Percentiles rank a stretch among this genome's conserved stretches.
These are phyloP conservation scores for Drosophila nigricruria DNA, from an alignment of 2,888 invertebrate genomes.

Conservation along the genomic window DNA sequence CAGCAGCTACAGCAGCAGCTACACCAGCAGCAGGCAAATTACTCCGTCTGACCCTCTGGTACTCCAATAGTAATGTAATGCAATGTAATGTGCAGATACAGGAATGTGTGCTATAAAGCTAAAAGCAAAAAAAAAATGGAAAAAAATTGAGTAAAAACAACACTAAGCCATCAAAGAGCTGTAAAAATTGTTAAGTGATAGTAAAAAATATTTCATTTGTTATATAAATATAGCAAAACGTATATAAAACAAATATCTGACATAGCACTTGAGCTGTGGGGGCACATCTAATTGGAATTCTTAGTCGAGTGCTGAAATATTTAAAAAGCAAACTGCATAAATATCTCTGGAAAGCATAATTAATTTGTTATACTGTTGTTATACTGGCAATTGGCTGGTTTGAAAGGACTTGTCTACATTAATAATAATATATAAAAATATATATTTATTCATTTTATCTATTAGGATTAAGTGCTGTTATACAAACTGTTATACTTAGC, in stretches of 20 bases:
- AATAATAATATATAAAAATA: background rate
- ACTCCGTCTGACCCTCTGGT: constrained; percentile 20
- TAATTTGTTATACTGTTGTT: constrained; percentile 3
- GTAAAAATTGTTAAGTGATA: constrained; percentile 7
- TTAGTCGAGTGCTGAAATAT: background rate
- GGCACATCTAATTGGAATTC: constrained; percentile 6
- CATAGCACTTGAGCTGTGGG: background rate
- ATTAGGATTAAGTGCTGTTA: background rate
- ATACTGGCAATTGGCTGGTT: background rate
- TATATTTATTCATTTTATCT: background rate
- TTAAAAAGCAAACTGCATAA: background rate
- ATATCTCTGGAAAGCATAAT: background rate
- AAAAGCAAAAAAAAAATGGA: background rate
- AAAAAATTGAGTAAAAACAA: constrained; percentile 5
- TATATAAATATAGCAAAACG: background rate
- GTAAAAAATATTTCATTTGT: constrained; percentile 12
- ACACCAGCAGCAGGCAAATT: constrained; percentile 29
- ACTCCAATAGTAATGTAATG: constrained; percentile 31
- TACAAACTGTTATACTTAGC: background rate
- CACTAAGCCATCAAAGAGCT: constrained; percentile 8
- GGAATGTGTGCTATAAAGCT: constrained; percentile 26
- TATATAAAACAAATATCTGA: constrained; percentile 8
- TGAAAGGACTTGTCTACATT: background rate
- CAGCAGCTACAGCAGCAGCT: constrained; percentile 12
- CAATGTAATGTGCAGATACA: constrained; percentile 7